Evolutionary conservation across 2,888 invertebrate species (phyloP), one percentile per base, ranked within the genome.

Genomic region (Sinopyrophorus schimmeli): DNA sequence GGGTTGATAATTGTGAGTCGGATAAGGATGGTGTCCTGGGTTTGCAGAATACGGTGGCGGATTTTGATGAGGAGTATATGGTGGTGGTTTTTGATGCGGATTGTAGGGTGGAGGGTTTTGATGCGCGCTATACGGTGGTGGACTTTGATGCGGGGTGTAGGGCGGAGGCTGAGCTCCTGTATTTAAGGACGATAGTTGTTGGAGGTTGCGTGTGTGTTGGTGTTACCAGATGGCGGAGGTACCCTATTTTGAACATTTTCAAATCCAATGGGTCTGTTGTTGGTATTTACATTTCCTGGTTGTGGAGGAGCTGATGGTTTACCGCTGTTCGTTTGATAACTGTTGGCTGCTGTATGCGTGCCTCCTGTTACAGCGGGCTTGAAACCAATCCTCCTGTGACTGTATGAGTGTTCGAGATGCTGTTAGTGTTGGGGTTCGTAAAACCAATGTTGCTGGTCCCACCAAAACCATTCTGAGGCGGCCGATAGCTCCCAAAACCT

Each of bases 241-340:
- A 34, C 9, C 12, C 35, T 16, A 11, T 18, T 43, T 7, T 43
- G 43, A 5, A 44, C 44, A 15, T 37, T 28, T 12, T 46, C 37
- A 38, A 46, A 46, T 5, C 46, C 46, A 11, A 46, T 46, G n/a
- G n/a, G n/a, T n/a, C n/a, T n/a, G n/a, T n/a, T n/a, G 43, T 12
- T 26, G 32, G 10, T 27, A 27, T 43, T 43, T n/a, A 34, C 43
- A 20, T 16, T 24, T 10, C 31, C 31, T 1, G 42, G 18, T 12
- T 6, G 4, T n/a, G n/a, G n/a, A n/a, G n/a, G n/a, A n/a, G n/a
- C 32, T 27, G 10, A 3, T 32, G 32, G 17, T 3, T 17, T 6
- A 5, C 18, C n/a, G 2, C 3, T 32, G 18, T 17, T 32, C 10
- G 12, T 6, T 10, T 4, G 3, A 6, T 32, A 1, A 12, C 21